Evolutionary conservation across 2,888 invertebrate genomes (phyloP), one percentile per base, ranked within the genome.

Genomic region (Lydus trimaculatus): DNA sequence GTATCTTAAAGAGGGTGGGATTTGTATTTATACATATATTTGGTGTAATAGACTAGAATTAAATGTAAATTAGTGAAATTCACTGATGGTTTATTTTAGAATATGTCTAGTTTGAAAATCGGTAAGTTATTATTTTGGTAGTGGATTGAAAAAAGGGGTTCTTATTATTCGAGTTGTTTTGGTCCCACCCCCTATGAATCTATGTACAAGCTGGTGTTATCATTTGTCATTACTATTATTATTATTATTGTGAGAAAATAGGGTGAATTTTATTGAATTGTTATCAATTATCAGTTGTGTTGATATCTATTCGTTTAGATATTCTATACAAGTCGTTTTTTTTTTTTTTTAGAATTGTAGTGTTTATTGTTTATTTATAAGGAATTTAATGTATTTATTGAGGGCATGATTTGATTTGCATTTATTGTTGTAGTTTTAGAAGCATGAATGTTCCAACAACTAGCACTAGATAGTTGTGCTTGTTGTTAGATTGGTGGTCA

Each of bases 31-130:
- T n/a, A n/a, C n/a, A n/a, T 67, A 66, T 73, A 72, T 31, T 66
- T 63, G 15, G 25, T 13, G 56, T 63, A 56, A 62, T 64, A 61
- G 31, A 25, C 13, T n/a, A 17, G 66, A 61, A 65, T 64, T 78
- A 76, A 78, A 79, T 82, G 78, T 76, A 80, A 78, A 75, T 76
- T 76, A 66, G 63, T 72, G 63, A 72, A 68, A 76, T 71, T 68
- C 73, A 79, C 80, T 70, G 77, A 82, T 83, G 83, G 78, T 77
- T 84, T 83, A 85, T 85, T 84, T 83, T 82, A 84, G 86, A 88
- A 87, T 87, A 89, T 89, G 89, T 88, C 88, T 85, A 89, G 88
- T 85, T 85, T 89, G 87, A 89, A 88, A 87, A 87, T 88, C 82
- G 88, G 89, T 89, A 86, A 87, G 87, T 82, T 61, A 63, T 69